These are phyloP conservation scores for Phenganax stokvisi DNA, from an alignment of 92 coral and sea anemone species.

Conservation along the genomic window DNA sequence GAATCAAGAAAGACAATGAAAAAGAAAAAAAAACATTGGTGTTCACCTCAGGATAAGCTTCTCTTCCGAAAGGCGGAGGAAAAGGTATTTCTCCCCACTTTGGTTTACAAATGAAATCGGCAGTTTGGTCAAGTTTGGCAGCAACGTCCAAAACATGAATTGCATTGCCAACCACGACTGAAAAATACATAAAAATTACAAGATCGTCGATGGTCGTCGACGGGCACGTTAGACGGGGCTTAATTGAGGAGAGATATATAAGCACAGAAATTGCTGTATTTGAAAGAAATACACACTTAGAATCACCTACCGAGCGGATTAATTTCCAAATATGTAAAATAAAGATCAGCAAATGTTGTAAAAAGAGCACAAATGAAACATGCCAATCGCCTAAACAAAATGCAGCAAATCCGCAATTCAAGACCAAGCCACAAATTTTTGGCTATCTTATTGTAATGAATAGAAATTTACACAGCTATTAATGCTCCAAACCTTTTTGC, in stretches of 20 bases:
- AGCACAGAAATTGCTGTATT: background rate
- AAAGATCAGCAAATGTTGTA: slow-evolving; percentile 62
- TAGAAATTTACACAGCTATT: background rate
- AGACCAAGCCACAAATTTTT: background rate
- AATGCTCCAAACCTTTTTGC: slow-evolving; percentile 65
- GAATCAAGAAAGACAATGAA: too few relatives aligned
- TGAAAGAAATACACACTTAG: background rate
- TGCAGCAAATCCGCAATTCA: background rate
- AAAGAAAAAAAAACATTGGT: background rate
- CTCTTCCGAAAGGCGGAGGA: slow-evolving; percentile 98
- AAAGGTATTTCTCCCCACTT: slow-evolving; percentile 90
- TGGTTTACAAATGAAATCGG: slow-evolving; percentile 86
- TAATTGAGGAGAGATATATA: too few relatives aligned
- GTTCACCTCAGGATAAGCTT: slow-evolving; percentile 88
- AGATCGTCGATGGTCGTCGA: background rate
- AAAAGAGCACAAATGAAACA: slow-evolving; percentile 72
- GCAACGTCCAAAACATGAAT: slow-evolving; percentile 84
- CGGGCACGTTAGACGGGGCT: background rate
- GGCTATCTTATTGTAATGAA: background rate
- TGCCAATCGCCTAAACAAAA: slow-evolving; percentile 58
- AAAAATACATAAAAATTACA: background rate
- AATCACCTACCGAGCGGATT: slow-evolving; percentile 80
- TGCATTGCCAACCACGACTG: slow-evolving; percentile 73
- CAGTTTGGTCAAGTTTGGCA: slow-evolving; percentile 94
- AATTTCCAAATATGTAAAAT: slow-evolving; percentile 90